phyloP scores from a whole-genome alignment of 2,888 invertebrate genomes.

The Lasioglossum malachurum region DNA sequence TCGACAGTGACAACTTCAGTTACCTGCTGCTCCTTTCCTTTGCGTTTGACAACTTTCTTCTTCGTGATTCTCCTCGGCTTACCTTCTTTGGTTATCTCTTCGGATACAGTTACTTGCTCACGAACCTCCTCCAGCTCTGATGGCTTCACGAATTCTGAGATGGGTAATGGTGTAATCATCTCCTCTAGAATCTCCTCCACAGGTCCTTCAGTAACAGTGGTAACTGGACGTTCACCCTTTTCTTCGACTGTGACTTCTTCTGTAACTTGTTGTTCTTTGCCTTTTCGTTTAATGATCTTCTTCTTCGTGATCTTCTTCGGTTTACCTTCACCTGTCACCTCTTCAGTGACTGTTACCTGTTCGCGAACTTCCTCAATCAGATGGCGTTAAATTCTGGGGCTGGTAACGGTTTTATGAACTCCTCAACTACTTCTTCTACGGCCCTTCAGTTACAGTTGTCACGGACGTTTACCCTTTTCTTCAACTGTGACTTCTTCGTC shows the following conservation, averaged over 20 bases:
- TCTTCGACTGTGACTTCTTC: slow-evolving; percentile 69
- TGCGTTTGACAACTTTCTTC: slow-evolving; percentile 51
- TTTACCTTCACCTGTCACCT: slow-evolving; percentile 77
- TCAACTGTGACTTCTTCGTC: slow-evolving; percentile 67
- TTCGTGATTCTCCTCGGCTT: slow-evolving; percentile 76
- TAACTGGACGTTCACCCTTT: slow-evolving; percentile 16
- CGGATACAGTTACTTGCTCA: slow-evolving; percentile 68
- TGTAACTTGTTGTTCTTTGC: slow-evolving; percentile 75
- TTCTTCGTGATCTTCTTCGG: slow-evolving; percentile 77
- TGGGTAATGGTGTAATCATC: slow-evolving; percentile 2
- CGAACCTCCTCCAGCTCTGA: slow-evolving; percentile 70
- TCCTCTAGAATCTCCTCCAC: slow-evolving; percentile 45
- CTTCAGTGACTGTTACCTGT: slow-evolving; percentile 36
- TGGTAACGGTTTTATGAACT: too few relatives aligned
- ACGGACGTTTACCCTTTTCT: too few relatives aligned
- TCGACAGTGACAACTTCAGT: slow-evolving; percentile 69
- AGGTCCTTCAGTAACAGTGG: slow-evolving; percentile 75
- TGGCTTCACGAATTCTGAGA: slow-evolving; percentile 75
- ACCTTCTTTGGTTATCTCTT: slow-evolving; percentile 70
- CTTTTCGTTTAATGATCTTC: slow-evolving; percentile 54
- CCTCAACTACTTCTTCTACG: too few relatives aligned
- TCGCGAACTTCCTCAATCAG: too few relatives aligned
- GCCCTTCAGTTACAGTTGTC: too few relatives aligned
- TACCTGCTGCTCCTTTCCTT: slow-evolving; percentile 69
- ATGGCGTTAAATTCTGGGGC: neutral